Base-by-base conservation (phyloP, 2,113 vertebrate species). In the Mustelus asterias region DNA sequence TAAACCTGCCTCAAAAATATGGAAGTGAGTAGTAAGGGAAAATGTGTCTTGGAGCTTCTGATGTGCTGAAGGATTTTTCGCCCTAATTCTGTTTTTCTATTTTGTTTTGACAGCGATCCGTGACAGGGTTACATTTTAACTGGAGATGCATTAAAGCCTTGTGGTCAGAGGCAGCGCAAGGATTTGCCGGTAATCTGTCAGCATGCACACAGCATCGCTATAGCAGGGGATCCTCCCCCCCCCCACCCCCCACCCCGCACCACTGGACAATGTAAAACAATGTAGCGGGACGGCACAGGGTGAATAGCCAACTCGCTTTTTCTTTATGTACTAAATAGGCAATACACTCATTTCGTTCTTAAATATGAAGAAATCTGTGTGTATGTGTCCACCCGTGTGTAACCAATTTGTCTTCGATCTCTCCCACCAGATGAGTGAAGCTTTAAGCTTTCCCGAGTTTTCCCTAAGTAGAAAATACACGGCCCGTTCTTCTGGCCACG, bases 101-200 rank as follows among this genome's bases (percentile, higher is more conserved):
- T 41, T 95, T 72, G 94, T 95, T 72, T 54, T 48, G 94, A 95
- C 93, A 72, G 41, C 67, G 26, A 72, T 48, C 41, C 65, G 93
- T 69, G 93, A 95, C 94, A 54, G 65, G 69, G 65, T 95, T 72
- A 95, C 69, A 54, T 76, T 95, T 70, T 29, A 95, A 76, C 44
- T 54, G 24, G 94, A 72, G 69, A 70, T 76, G 69, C 69, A 72
- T 95, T 33, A 95, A 95, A 95, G 24, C 69, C 94, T 95, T 72
- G 69, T 72, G 44, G 94, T 33, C 48, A 54, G 94, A 95, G 69
- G 44, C 94, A 95, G 67, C 18, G 94, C 26, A 72, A 48, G 69
- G 13, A 54, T 69, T 69, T 44, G 37, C 65, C 3, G 33, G 41
- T 24, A 1, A 65, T 54, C 94, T 72, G 94, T 95, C 94, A 54